phyloP scores from a whole-genome alignment of 2,113 vertebrate species.

The Epinephelus lanceolatus region DNA sequence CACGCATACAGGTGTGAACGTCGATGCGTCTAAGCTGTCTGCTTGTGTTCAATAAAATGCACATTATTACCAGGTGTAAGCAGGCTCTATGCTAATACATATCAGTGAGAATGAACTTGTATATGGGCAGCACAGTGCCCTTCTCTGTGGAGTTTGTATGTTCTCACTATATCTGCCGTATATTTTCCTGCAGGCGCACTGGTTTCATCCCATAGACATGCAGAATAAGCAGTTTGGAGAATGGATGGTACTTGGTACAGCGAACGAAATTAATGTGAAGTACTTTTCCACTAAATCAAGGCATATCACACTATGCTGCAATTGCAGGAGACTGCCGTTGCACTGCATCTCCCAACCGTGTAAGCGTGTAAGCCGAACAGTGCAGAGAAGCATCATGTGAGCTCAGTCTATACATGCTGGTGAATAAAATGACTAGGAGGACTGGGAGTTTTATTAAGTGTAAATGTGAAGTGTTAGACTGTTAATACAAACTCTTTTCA shows the following conservation, averaged over 20 bases:
- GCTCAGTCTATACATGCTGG: background rate
- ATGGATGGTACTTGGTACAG: background rate
- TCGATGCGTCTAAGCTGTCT: too few species aligned
- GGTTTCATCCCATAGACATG: background rate
- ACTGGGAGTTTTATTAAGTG: background rate
- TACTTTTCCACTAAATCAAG: constrained; percentile 4
- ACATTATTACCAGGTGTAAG: too few species aligned
- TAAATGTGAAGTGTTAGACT: background rate
- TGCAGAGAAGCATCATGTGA: background rate
- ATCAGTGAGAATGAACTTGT: background rate
- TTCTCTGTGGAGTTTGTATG: background rate
- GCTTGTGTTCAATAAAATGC: too few species aligned
- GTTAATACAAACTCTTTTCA: background rate
- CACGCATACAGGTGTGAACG: too few species aligned
- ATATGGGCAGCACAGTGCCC: background rate
- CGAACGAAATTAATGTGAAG: background rate
- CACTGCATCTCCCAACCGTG: background rate
- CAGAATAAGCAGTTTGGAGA: constrained; percentile 3
- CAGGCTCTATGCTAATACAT: too few species aligned
- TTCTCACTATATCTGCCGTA: background rate
- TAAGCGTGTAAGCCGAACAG: background rate
- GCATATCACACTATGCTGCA: constrained; percentile 21
- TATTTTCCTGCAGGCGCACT: background rate
- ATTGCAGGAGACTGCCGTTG: background rate
- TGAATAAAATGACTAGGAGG: background rate